A percentile compares a stretch with the other conserved stretches of the same genome.
phyloP scores from a whole-genome alignment of 2,113 vertebrate genomes.

The Ammospiza caudacuta region DNA sequence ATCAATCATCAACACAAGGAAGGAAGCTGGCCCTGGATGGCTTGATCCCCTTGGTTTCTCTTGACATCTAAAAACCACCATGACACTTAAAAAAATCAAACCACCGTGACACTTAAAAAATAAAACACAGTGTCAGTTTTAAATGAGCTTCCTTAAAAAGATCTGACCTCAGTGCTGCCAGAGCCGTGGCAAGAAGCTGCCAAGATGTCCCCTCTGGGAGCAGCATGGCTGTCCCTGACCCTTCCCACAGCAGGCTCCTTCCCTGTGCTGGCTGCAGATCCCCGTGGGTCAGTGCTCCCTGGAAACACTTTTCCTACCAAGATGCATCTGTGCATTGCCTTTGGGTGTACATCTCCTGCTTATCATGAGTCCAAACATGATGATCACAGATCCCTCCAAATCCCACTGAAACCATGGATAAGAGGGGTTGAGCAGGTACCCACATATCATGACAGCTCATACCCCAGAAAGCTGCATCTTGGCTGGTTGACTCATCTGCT shows the following conservation, averaged over 20 bases:
- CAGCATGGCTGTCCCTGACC: background rate
- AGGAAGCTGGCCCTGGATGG: background rate
- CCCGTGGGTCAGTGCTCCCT: background rate
- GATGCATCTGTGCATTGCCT: background rate
- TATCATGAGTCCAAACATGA: rapidly evolving
- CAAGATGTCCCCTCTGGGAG: background rate
- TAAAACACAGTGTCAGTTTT: background rate
- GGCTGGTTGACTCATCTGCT: background rate
- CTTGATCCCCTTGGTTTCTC: background rate
- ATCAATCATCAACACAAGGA: background rate
- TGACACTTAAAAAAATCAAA: background rate
- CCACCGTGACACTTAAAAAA: background rate
- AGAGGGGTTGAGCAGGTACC: background rate
- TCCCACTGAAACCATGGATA: background rate
- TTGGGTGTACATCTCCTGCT: background rate
- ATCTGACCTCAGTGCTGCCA: background rate
- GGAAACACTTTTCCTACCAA: background rate
- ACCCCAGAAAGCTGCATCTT: background rate
- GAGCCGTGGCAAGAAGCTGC: background rate
- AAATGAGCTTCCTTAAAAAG: constrained; percentile 8
- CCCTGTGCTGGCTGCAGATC: background rate
- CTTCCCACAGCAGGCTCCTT: background rate
- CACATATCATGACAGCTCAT: background rate
- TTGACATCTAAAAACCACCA: background rate
- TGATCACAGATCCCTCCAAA: background rate